These are phyloP conservation scores for Dasyprocta punctata DNA, from an alignment of 2,113 vertebrate genomes.

Conservation along the genomic window DNA sequence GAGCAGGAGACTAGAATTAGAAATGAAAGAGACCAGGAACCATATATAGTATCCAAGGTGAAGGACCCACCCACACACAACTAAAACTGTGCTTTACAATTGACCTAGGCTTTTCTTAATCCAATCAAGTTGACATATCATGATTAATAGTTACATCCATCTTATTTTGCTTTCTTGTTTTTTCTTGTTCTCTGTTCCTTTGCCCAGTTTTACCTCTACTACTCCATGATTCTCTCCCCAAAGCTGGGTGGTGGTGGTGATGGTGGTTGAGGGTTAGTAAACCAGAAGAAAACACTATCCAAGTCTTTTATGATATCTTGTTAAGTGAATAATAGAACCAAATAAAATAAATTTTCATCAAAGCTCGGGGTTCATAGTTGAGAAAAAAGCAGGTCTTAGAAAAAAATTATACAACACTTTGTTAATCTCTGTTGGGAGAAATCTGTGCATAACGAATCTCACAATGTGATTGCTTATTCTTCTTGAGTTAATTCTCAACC, in stretches of 20 bases:
- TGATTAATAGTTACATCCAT: background rate
- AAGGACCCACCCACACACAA: background rate
- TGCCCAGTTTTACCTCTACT: rapidly evolving
- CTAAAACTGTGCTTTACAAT: background rate
- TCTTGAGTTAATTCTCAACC: background rate
- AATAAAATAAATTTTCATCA: background rate
- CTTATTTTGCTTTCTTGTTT: background rate
- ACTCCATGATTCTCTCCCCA: background rate
- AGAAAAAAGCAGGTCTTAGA: background rate
- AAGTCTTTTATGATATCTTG: background rate
- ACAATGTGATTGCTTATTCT: background rate
- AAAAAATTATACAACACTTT: background rate
- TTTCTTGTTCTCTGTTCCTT: conserved; percentile 34
- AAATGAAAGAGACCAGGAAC: background rate
- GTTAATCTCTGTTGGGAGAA: background rate
- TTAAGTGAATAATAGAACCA: background rate
- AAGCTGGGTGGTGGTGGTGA: no score
- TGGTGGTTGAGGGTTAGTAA: background rate
- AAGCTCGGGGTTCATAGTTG: background rate
- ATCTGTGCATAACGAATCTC: background rate
- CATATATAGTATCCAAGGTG: background rate
- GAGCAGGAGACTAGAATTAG: background rate
- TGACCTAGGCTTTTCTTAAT: background rate
- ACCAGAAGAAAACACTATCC: background rate
- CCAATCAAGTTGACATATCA: background rate